phyloP scores from a whole-genome alignment of 2,888 invertebrate genomes.

The Camponotus fellah region DNA sequence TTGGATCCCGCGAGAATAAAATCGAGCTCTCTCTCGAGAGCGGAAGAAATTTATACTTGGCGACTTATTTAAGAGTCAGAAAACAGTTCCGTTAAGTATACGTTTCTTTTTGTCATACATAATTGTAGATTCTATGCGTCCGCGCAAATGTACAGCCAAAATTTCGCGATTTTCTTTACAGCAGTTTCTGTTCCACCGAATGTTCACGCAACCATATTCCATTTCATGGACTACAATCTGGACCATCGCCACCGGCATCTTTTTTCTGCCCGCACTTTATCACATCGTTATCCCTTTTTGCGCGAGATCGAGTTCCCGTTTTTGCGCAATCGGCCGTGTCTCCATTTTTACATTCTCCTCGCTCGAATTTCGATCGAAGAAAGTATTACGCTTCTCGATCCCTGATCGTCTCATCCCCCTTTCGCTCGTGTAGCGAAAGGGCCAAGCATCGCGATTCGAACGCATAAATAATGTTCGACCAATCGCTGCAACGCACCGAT shows the following conservation, averaged over 20 bases:
- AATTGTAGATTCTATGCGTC: conserved; percentile 78
- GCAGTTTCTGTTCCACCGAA: conserved; percentile 62
- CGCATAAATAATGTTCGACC: conserved; percentile 29
- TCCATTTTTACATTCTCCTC: conserved; percentile 65
- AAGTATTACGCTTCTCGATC: conserved; percentile 56
- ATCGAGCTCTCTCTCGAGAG: conserved; percentile 21
- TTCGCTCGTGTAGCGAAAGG: conserved; percentile 6
- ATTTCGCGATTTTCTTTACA: conserved; percentile 77
- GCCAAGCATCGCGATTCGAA: conserved; percentile 38
- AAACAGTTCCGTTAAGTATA: conserved; percentile 72
- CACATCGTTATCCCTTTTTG: conserved; percentile 67
- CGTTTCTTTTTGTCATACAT: conserved; percentile 73
- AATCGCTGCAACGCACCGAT: conserved; percentile 2
- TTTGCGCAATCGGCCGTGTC: conserved; percentile 68
- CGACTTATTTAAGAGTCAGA: conserved; percentile 77
- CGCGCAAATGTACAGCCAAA: conserved; percentile 62
- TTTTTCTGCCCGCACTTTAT: conserved; percentile 63
- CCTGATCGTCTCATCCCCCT: conserved; percentile 22
- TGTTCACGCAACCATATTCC: conserved; percentile 59
- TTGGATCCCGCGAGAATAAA: conserved; percentile 33
- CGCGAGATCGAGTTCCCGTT: conserved; percentile 45
- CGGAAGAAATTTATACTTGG: conserved; percentile 77
- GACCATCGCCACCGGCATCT: conserved; percentile 26
- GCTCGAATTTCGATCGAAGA: conserved; percentile 51
- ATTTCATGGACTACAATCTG: background rate